phyloP scores from a whole-genome alignment of 2,888 invertebrate genomes.

The Melitaea athalia region DNA sequence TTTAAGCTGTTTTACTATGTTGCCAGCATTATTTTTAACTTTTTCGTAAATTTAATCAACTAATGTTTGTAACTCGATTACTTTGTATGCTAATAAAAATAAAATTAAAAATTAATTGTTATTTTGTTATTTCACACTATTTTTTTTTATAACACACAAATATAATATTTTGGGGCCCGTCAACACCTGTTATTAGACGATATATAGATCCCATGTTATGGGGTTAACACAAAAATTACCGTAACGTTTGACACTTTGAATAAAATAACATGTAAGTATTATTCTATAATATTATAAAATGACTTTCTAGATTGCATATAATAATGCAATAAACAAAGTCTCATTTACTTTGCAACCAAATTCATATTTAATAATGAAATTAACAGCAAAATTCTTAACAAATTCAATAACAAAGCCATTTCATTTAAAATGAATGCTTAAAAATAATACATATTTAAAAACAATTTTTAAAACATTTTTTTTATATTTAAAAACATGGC shows the following conservation, averaged over 20 bases:
- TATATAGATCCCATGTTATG: constrained; percentile 61
- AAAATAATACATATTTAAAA: background rate
- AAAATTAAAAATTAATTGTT: constrained; percentile 49
- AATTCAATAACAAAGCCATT: constrained; percentile 1
- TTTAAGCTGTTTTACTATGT: constrained; percentile 55
- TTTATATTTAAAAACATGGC: background rate
- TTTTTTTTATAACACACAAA: constrained; percentile 47
- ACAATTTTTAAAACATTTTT: too few relatives aligned
- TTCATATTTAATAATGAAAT: constrained; percentile 7
- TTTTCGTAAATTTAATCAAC: constrained; percentile 33
- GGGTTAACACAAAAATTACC: constrained; percentile 65
- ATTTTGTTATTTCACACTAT: constrained; percentile 64
- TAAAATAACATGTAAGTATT: constrained; percentile 12
- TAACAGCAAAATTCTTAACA: constrained; percentile 3
- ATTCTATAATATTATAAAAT: constrained; percentile 4
- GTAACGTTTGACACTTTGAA: constrained; percentile 76
- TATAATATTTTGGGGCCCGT: constrained; percentile 47
- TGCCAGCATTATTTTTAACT: constrained; percentile 47
- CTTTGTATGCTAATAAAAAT: constrained; percentile 63
- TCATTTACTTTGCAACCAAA: background rate
- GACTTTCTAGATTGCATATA: constrained; percentile 7
- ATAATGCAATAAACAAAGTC: constrained; percentile 2
- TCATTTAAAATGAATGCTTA: background rate
- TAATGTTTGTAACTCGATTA: constrained; percentile 53
- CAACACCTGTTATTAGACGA: constrained; percentile 52